Percentiles rank a stretch among this genome's conserved stretches.
These are phyloP conservation scores for Antheraea mylitta DNA, from an alignment of 1,140 invertebrate genomes.

Conservation along the genomic window DNA sequence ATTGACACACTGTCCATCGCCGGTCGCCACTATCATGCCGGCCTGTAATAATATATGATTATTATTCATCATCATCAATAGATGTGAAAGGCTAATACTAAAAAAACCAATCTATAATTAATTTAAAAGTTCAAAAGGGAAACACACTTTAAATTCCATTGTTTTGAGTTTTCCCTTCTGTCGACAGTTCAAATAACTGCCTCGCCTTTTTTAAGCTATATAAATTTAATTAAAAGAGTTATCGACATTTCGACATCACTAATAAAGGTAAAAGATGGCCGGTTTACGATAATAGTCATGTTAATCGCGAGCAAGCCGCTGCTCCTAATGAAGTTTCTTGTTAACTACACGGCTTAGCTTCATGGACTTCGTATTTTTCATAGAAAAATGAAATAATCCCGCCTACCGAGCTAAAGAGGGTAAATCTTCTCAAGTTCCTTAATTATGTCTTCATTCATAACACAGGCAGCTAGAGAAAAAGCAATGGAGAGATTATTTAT, in stretches of 20 bases:
- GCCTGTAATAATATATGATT: too few species aligned
- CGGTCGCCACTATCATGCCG: too few species aligned
- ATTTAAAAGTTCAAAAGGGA: too few species aligned
- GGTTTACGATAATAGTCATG: constrained; percentile 24
- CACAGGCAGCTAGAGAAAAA: not conserved
- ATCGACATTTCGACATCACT: constrained; percentile 10
- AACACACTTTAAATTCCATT: too few species aligned
- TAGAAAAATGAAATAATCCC: not conserved
- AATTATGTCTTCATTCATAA: not conserved
- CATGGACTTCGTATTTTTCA: not conserved
- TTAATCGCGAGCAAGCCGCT: constrained; percentile 20
- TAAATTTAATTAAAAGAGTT: too few species aligned
- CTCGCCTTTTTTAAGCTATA: too few species aligned
- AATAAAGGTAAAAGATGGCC: constrained; percentile 9
- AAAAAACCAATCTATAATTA: too few species aligned
- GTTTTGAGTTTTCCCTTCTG: too few species aligned
- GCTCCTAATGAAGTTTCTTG: constrained; percentile 27
- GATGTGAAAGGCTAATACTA: too few species aligned
- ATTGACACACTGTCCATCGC: too few species aligned
- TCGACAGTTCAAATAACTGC: too few species aligned
- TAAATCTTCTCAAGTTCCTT: not conserved
- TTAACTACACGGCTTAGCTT: constrained; percentile 15
- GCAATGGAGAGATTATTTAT: not conserved
- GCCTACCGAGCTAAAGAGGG: not conserved
- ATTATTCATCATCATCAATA: too few species aligned